Evolutionary conservation across 2,797 vertebrate genomes (phyloP), one percentile per base, ranked within the genome.

Genomic region (Epinephelus malabaricus): DNA sequence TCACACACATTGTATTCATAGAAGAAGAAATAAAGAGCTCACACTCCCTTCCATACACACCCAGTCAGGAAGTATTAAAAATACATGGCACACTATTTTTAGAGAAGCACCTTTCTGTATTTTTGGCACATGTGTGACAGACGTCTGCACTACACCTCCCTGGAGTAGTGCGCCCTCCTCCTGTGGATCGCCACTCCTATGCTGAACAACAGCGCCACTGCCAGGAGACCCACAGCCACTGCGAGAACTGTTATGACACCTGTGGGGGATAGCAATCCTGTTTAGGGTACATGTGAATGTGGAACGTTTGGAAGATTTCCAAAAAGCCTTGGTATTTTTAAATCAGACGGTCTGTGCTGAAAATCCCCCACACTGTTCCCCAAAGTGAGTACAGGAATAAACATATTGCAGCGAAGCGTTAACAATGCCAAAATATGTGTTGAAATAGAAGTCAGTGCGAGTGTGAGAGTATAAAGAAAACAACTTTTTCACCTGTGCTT

Each of bases 181-280:
- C 86, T 91, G 79, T 72, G 76, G 71, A 95, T 56, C 2, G 76
- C 77, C 56, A 92, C 83, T 54, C 78, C 92, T 73, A 92, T 82
- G 70, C 80, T 94, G 85, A 92, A 78, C 88, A 95, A 86, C 89
- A 95, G 88, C 62, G 92, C 94, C 93, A 94, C 92, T 30, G 70
- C 86, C 82, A 95, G 94, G 89, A 95, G 49, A 18, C 92, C 91
- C 19, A 94, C 90, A 1, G 92, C 82, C 69, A 94, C 93, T 86
- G 94, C 94, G 73, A 94, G 94, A 72, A 79, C 84, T 53, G 88
- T 86, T 4, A 90, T 64, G 46, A 94, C 72, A 69, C 92, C 94
- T 94, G 86, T 53, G 71, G 65, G 79, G 58, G 61, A 84, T 34
- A 73, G 69, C n/a, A 23, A 63, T 45, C 47, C 38, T n/a, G 47